phyloP scores from a whole-genome alignment of 35 echinoderm and acorn worm genomes.

The Ophioderma brevispina region DNA sequence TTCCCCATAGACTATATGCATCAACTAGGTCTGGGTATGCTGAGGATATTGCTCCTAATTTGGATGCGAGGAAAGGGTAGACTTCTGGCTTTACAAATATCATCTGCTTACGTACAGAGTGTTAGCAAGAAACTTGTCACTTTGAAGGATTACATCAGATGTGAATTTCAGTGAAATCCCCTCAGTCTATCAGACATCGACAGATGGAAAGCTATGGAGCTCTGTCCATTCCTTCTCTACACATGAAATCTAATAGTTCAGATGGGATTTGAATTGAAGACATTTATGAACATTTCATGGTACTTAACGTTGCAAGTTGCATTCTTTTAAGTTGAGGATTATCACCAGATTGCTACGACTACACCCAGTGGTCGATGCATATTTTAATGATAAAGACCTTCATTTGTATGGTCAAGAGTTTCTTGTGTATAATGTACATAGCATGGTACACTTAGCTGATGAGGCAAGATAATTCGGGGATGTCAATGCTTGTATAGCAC shows the following conservation, averaged over 20 bases:
- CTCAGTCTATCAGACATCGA: constrained; percentile 53
- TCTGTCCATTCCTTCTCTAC: constrained; percentile 53
- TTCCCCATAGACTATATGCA: constrained; percentile 75
- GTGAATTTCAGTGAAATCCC: constrained; percentile 62
- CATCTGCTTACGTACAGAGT: constrained; percentile 34
- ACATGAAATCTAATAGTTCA: constrained; percentile 41
- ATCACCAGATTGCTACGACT: background rate
- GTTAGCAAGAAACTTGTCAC: constrained; percentile 49
- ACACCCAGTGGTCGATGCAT: constrained; percentile 49
- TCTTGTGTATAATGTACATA: constrained; percentile 79
- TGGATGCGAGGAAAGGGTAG: constrained; percentile 73
- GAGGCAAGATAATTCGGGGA: constrained; percentile 41
- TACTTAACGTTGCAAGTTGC: constrained; percentile 47
- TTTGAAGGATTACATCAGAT: constrained; percentile 1
- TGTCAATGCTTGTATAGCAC: constrained; percentile 46
- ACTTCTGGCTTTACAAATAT: background rate
- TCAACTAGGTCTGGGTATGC: constrained; percentile 59
- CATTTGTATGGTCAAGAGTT: constrained; percentile 65
- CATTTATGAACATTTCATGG: constrained; percentile 50
- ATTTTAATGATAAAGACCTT: constrained; percentile 50
- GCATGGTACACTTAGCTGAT: constrained; percentile 66
- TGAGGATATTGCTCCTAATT: constrained; percentile 61
- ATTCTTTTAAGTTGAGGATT: constrained; percentile 31
- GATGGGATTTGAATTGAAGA: constrained; percentile 34
- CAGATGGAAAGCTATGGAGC: constrained; percentile 80